phyloP scores from a whole-genome alignment of 2,797 vertebrate species.

The Masticophis lateralis region DNA sequence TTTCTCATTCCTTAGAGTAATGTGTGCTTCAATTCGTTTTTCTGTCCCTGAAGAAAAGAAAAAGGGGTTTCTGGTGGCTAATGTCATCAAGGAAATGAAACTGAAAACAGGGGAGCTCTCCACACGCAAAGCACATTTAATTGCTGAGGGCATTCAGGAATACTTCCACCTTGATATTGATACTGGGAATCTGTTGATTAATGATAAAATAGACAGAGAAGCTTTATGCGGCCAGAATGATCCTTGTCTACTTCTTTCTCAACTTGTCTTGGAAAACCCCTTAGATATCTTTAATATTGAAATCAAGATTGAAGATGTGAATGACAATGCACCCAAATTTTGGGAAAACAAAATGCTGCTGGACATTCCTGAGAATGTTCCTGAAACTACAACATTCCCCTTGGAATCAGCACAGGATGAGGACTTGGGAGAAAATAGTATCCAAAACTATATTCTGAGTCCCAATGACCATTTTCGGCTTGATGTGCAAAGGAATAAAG shows the following conservation, averaged over 20 bases:
- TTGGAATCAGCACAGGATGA: conserved; percentile 72
- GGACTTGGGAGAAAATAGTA: conserved; percentile 60
- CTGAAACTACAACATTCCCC: conserved; percentile 66
- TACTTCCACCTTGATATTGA: neutral
- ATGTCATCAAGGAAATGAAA: conserved; percentile 37
- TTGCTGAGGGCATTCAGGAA: neutral
- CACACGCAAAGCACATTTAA: neutral
- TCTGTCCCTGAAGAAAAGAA: conserved; percentile 55
- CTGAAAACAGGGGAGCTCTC: neutral
- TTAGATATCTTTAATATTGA: conserved; percentile 61
- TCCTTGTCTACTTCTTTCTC: conserved; percentile 59
- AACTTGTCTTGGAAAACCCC: conserved; percentile 64
- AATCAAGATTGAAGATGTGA: conserved; percentile 42
- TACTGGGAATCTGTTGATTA: conserved; percentile 41
- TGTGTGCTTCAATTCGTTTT: conserved; percentile 18
- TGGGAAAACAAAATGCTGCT: conserved; percentile 55
- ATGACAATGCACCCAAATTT: conserved; percentile 14
- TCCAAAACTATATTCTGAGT: conserved; percentile 73
- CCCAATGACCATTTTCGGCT: conserved; percentile 67
- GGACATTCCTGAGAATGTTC: conserved; percentile 69
- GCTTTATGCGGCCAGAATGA: conserved; percentile 53
- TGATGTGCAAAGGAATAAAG: conserved; percentile 45
- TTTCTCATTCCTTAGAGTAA: neutral
- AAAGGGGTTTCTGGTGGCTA: conserved; percentile 43
- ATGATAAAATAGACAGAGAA: conserved; percentile 50